Evolutionary conservation across 2,113 vertebrate genomes (phyloP).

Genomic region (Dolichallabes microphthalmus): DNA sequence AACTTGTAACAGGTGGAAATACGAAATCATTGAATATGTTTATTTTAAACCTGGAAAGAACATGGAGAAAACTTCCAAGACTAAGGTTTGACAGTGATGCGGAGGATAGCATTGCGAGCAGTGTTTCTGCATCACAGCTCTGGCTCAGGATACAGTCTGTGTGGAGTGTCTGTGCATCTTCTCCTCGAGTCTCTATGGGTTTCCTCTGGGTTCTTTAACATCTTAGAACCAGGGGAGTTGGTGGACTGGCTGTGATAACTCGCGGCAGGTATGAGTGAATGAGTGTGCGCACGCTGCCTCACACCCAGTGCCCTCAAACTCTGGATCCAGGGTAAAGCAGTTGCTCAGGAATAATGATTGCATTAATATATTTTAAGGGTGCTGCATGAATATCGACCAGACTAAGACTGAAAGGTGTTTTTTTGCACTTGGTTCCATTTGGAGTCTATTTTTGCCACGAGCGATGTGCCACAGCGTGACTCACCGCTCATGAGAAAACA

Average conservation of each 20-base stretch:
- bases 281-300: background rate
- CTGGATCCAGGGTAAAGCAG: background rate
- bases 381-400: background rate
- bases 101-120: background rate
- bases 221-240: background rate
- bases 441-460: conserved; percentile 1
- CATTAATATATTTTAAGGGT: background rate
- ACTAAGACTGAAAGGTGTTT: background rate
- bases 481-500: background rate
- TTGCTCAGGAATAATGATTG: background rate
- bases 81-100: background rate
- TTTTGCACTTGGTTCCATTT: background rate
- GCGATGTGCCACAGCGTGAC: background rate
- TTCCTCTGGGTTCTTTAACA: background rate
- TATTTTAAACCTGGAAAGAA: background rate
- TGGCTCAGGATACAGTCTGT: background rate
- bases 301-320: background rate
- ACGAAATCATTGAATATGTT: background rate
- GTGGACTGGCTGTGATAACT: background rate
- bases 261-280: background rate
- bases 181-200: background rate
- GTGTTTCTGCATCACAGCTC: background rate
- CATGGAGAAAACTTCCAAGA: background rate
- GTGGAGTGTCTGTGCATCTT: background rate
- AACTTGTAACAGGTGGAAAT: background rate